These are phyloP conservation scores for Brachionus rotundiformis DNA, from an alignment of 1,140 invertebrate species.

Conservation along the genomic window DNA sequence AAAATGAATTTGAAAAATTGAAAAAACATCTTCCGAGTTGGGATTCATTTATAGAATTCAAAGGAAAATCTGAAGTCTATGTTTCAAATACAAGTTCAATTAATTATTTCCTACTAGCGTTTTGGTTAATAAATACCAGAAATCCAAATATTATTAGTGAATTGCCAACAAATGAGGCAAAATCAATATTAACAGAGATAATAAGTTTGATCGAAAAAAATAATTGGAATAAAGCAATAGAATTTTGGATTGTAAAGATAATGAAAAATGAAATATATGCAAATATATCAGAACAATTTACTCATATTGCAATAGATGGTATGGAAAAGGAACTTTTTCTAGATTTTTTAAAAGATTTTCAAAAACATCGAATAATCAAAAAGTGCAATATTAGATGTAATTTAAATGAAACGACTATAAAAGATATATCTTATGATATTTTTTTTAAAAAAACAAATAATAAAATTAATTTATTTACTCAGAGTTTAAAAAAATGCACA, in stretches of 20 bases:
- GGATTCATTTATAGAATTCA: background rate
- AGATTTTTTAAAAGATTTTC: background rate
- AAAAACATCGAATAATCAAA: background rate
- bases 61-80: background rate
- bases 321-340: background rate
- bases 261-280: background rate
- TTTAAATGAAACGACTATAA: background rate
- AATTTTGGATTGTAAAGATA: background rate
- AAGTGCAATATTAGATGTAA: background rate
- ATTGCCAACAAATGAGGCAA: background rate
- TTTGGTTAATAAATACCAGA: background rate
- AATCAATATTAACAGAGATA: background rate
- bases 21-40: background rate
- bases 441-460: background rate
- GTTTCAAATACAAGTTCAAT: background rate
- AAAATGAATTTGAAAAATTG: background rate
- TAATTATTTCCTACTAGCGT: background rate
- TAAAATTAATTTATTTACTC: background rate
- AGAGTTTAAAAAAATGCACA: background rate
- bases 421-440: background rate
- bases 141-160: background rate
- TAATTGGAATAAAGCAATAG: slow-evolving; percentile 38
- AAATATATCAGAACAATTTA: background rate
- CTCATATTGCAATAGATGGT: background rate
- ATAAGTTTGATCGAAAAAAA: background rate